phyloP scores from a whole-genome alignment of 2,888 invertebrate genomes.

The Napeogenes inachia region DNA sequence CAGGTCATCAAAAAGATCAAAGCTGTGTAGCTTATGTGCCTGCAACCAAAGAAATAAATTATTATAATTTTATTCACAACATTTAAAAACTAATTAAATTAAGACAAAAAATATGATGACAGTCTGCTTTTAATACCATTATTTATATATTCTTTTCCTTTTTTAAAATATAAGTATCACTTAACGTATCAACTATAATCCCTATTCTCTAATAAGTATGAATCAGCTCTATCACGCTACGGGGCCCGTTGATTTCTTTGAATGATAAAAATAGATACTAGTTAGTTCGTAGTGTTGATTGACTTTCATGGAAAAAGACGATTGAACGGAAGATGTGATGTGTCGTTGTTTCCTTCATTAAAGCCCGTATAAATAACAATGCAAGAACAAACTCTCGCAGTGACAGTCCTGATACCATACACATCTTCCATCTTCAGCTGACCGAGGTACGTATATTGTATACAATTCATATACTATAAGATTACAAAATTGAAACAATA shows the following conservation, averaged over 20 bases:
- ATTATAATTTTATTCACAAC: background rate
- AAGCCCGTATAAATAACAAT: slow-evolving; percentile 45
- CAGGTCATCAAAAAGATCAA: slow-evolving; percentile 45
- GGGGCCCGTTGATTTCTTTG: slow-evolving; percentile 50
- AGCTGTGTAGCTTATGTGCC: slow-evolving; percentile 54
- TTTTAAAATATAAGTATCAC: background rate
- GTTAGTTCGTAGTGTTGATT: slow-evolving; percentile 50
- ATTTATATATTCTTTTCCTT: background rate
- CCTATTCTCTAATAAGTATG: slow-evolving; percentile 24
- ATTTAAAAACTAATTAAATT: too few relatives aligned
- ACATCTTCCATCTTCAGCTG: slow-evolving; percentile 9
- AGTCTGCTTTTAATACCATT: background rate
- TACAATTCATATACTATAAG: background rate
- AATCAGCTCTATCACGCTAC: slow-evolving; percentile 33
- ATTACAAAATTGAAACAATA: background rate
- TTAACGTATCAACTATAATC: slow-evolving; percentile 14
- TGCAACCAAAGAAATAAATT: slow-evolving; percentile 49
- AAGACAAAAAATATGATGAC: background rate
- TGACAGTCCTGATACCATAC: slow-evolving; percentile 22
- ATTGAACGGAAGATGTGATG: slow-evolving; percentile 47
- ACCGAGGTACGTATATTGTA: slow-evolving; percentile 19
- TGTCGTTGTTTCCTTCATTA: slow-evolving; percentile 45
- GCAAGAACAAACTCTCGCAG: slow-evolving; percentile 20
- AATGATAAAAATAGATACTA: slow-evolving; percentile 57
- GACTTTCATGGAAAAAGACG: slow-evolving; percentile 58